Percentiles rank a stretch among this genome's conserved stretches.
Conservation (phyloP, 2,888 invertebrate species). For the Polyommatus iphigenia region DNA sequence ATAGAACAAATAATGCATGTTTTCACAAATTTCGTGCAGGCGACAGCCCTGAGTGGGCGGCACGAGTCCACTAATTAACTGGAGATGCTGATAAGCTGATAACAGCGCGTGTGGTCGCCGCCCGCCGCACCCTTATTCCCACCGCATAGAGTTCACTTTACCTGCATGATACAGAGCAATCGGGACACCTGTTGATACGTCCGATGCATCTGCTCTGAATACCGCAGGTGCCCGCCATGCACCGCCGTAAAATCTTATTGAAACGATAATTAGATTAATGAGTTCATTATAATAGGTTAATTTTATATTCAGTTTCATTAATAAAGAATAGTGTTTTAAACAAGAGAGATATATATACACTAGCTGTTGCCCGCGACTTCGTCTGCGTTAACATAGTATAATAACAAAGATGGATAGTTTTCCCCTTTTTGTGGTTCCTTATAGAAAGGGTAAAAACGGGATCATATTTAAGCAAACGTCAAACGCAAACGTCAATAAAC, state of each 20-base stretch:
- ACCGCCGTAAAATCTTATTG: background rate
- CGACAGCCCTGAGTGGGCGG: constrained; percentile 45
- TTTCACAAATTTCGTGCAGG: constrained; percentile 35
- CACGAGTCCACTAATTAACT: constrained; percentile 68
- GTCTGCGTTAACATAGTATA: too few relatives aligned
- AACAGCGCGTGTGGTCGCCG: constrained; percentile 53
- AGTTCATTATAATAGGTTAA: background rate
- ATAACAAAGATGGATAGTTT: too few relatives aligned
- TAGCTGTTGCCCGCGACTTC: too few relatives aligned
- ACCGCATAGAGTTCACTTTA: background rate
- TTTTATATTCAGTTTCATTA: too few relatives aligned
- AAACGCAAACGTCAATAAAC: too few relatives aligned
- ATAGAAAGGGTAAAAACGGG: too few relatives aligned
- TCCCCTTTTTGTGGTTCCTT: too few relatives aligned
- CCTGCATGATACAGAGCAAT: background rate
- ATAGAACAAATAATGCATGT: background rate
- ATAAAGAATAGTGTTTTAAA: too few relatives aligned
- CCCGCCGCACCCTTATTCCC: constrained; percentile 4
- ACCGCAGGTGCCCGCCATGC: background rate
- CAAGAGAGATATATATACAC: too few relatives aligned
- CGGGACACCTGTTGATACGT: constrained; percentile 8
- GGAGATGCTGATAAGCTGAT: constrained; percentile 58
- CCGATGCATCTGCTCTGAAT: background rate
- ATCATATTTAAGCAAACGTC: too few relatives aligned
- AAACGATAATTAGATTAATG: background rate